phyloP scores from a whole-genome alignment of 2,113 vertebrate genomes.

The Nothocercus nigrocapillus region DNA sequence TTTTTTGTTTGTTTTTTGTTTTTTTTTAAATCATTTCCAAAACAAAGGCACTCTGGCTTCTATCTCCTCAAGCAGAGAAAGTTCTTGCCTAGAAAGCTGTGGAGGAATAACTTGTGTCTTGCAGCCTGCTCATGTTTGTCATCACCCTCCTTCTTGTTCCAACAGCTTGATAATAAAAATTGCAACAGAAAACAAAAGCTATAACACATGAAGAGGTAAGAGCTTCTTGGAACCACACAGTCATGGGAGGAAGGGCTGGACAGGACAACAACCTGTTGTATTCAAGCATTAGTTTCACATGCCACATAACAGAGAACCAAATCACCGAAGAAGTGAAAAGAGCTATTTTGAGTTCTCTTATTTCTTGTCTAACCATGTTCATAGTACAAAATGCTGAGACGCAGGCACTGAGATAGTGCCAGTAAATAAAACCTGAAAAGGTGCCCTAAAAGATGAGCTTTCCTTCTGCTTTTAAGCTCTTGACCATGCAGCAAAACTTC shows the following conservation, averaged over 20 bases:
- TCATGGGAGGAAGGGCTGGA: neutral
- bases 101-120: neutral
- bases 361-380: neutral
- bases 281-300: fast-evolving
- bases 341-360: neutral
- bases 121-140: neutral
- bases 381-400: too few relatives aligned
- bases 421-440: neutral
- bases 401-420: neutral
- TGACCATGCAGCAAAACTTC: neutral
- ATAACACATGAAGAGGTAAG: fast-evolving
- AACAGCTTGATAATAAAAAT: neutral
- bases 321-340: neutral
- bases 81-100: neutral
- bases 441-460: neutral
- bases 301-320: neutral
- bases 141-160: neutral
- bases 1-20: too few relatives aligned
- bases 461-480: neutral
- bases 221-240: neutral
- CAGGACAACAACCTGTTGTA: neutral
- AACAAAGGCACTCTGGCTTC: neutral
- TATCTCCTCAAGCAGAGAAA: neutral
- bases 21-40: neutral
- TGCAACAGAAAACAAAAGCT: neutral